Conservation (phyloP, 2,113 vertebrate species). For the Ranitomeya variabilis region DNA sequence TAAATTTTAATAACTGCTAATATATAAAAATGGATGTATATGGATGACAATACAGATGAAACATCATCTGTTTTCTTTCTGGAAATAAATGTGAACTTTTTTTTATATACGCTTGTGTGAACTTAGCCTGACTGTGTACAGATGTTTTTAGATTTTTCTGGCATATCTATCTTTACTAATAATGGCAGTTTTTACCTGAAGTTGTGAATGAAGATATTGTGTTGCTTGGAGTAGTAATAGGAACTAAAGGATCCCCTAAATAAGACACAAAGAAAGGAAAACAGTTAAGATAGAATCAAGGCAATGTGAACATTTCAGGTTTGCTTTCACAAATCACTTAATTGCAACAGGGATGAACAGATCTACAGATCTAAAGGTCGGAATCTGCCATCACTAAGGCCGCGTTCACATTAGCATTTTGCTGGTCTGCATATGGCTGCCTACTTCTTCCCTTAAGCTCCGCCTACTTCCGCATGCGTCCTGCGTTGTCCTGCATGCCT, state of each 20-base stretch:
- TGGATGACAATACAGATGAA: too few species aligned
- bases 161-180: neutral
- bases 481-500: too few species aligned
- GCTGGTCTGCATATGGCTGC: too few species aligned
- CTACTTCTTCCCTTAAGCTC: too few species aligned
- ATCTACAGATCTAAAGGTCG: neutral
- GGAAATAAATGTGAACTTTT: too few species aligned
- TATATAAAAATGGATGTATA: too few species aligned
- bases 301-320: neutral
- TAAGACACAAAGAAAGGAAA: neutral
- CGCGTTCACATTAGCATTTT: too few species aligned
- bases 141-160: neutral
- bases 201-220: neutral
- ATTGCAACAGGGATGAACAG: neutral
- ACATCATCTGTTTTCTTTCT: too few species aligned
- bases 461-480: too few species aligned
- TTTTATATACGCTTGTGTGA: too few species aligned
- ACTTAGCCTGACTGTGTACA: neutral
- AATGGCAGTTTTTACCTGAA: conserved; percentile 5
- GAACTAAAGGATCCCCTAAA: conserved; percentile 10
- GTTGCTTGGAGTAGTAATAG: neutral
- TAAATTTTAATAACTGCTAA: too few species aligned
- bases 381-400: too few species aligned
- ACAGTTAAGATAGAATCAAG: neutral
- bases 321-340: neutral